phyloP scores from a whole-genome alignment of 2,113 vertebrate genomes.

The Setophaga coronata region DNA sequence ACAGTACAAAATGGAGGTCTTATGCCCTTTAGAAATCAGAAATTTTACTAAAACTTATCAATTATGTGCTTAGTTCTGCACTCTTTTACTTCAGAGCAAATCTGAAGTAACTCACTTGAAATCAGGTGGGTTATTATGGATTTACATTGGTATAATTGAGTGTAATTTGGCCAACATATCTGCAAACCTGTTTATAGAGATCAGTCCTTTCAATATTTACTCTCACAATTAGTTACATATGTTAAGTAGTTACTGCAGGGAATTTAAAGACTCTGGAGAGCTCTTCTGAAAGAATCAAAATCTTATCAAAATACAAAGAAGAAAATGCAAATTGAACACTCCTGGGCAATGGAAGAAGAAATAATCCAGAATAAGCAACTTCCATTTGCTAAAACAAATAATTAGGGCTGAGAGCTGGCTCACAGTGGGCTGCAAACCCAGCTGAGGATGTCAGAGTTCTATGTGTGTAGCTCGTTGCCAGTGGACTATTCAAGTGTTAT shows the following conservation, averaged over 20 bases:
- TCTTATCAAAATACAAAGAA: constrained; percentile 56
- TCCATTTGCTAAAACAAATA: constrained; percentile 5
- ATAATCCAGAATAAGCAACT: constrained; percentile 9
- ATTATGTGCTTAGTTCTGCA: background rate
- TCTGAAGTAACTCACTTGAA: background rate
- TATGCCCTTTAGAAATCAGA: background rate
- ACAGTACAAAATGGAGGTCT: background rate
- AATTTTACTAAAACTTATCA: background rate
- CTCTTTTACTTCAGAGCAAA: background rate
- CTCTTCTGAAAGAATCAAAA: constrained; percentile 49
- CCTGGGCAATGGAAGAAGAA: constrained; percentile 5
- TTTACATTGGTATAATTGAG: constrained; percentile 31
- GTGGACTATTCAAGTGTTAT: background rate
- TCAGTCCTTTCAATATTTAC: constrained; percentile 60
- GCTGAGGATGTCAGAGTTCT: background rate
- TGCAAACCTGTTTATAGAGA: constrained; percentile 46
- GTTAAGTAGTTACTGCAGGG: constrained; percentile 37
- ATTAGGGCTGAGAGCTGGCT: background rate
- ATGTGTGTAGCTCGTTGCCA: background rate
- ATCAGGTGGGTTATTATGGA: constrained; percentile 27
- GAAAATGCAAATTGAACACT: constrained; percentile 37
- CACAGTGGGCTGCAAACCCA: background rate
- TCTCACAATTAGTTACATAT: constrained; percentile 51
- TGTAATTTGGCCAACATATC: constrained; percentile 42
- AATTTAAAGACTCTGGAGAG: constrained; percentile 33